phyloP scores from a whole-genome alignment of 2,113 vertebrate genomes.

The Cygnus atratus region DNA sequence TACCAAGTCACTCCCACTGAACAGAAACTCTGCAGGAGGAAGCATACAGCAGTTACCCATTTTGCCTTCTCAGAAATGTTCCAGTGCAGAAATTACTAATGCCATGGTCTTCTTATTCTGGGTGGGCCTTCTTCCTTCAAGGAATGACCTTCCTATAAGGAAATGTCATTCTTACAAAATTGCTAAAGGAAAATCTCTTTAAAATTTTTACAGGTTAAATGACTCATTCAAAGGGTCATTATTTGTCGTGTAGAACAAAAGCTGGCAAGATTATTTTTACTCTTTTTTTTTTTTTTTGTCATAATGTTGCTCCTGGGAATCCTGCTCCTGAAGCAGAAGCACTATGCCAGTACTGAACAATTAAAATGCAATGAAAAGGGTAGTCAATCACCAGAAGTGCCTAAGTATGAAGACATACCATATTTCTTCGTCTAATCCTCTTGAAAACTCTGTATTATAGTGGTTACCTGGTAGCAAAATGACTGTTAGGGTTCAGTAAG shows the following conservation, averaged over 20 bases:
- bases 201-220: background rate
- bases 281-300: background rate
- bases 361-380: background rate
- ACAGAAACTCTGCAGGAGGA: background rate
- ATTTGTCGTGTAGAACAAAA: background rate
- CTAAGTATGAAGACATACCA: background rate
- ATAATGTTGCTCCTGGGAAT: constrained; percentile 1
- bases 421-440: background rate
- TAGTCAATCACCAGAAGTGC: background rate
- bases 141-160: constrained; percentile 23
- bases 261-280: background rate
- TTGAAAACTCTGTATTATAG: background rate
- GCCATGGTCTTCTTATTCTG: background rate
- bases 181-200: constrained; percentile 2
- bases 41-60: background rate
- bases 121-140: constrained; percentile 30
- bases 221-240: background rate
- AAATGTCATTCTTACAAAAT: constrained; percentile 15
- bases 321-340: background rate
- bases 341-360: background rate
- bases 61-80: background rate
- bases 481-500: background rate
- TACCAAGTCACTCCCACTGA: background rate
- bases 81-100: background rate
- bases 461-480: background rate